Conservation (phyloP, 2,113 vertebrate genomes). For the Riparia riparia region DNA sequence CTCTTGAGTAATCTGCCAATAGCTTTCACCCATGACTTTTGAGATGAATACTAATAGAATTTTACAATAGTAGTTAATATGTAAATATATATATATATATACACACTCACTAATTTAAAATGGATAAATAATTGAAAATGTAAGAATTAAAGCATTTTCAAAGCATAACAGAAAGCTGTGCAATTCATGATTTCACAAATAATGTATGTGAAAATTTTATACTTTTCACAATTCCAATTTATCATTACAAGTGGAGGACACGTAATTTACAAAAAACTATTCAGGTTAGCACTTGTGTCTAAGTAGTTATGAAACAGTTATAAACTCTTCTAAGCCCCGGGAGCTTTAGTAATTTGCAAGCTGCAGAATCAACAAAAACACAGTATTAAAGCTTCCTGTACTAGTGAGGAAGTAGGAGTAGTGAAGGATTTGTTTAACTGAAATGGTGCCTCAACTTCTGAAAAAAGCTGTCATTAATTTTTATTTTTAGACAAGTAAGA, state of each 20-base stretch:
- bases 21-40: not conserved
- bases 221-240: not conserved
- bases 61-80: not conserved
- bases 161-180: not conserved
- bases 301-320: not conserved
- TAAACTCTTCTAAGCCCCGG: not conserved
- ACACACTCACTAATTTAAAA: not conserved
- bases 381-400: not conserved
- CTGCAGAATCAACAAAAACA: not conserved
- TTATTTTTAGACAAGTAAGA: not conserved
- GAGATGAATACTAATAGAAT: not conserved
- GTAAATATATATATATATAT: not conserved
- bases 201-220: not conserved
- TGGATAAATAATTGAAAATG: not conserved
- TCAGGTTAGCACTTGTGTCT: not conserved
- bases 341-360: not conserved
- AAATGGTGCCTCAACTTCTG: not conserved
- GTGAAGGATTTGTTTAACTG: not conserved
- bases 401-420: not conserved
- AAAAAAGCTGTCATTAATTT: not conserved
- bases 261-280: not conserved
- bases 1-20: not conserved
- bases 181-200: not conserved
- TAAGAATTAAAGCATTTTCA: not conserved
- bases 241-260: not conserved